Conservation (phyloP, 1,140 invertebrate species). For the Portunus trituberculatus region DNA sequence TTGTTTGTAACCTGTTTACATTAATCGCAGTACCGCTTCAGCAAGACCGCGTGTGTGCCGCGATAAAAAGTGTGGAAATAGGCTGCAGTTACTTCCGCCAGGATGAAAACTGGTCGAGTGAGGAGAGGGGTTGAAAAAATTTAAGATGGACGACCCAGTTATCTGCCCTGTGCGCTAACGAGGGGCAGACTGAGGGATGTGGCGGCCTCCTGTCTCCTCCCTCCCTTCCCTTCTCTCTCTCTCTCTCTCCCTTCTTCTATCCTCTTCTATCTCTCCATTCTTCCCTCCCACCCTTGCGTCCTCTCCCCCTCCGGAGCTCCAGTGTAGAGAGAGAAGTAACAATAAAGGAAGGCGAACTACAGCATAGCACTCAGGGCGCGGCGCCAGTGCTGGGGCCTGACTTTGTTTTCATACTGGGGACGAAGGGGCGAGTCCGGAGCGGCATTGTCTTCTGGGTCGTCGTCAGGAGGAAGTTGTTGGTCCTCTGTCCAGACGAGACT, state of each 20-base stretch:
- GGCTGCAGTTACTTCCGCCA: neutral
- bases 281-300: too few relatives aligned
- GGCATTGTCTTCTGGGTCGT: neutral
- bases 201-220: neutral
- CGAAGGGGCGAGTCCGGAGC: neutral
- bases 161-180: neutral
- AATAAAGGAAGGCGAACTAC: neutral
- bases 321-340: neutral
- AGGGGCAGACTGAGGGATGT: neutral
- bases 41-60: neutral
- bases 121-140: neutral
- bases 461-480: conserved; percentile 17
- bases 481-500: neutral
- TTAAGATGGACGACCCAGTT: neutral
- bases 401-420: neutral
- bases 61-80: neutral
- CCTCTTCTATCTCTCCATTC: neutral
- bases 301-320: neutral
- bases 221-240: neutral
- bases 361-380: neutral
- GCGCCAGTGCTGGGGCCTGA: neutral
- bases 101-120: neutral
- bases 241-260: neutral
- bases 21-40: neutral
- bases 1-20: conserved; percentile 9